A percentile compares a stretch with the other conserved stretches of the same genome.
Conservation (phyloP, 1,140 invertebrate species). For the Coelopa frigida region DNA sequence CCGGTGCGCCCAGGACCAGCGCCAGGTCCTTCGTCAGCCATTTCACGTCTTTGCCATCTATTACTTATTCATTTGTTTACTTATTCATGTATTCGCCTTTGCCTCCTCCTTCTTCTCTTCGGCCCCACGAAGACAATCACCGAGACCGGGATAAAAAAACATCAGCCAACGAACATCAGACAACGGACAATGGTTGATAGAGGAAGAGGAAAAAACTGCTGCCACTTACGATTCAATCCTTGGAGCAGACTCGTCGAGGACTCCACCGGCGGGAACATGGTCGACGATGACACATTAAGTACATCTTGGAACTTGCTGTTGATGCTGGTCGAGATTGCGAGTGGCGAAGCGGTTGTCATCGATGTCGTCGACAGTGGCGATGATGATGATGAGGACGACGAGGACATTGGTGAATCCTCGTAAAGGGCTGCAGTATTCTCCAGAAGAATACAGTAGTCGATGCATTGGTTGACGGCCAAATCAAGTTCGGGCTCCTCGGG, state of each 20-base stretch:
- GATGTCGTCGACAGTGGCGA: conserved; percentile 11
- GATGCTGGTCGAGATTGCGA: conserved; percentile 27
- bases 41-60: too few species aligned
- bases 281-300: conserved; percentile 45
- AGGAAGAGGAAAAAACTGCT: conserved; percentile 1
- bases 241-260: conserved; percentile 35
- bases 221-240: conserved; percentile 44
- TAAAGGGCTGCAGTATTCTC: conserved; percentile 33
- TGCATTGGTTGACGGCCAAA: conserved; percentile 59
- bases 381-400: conserved; percentile 15
- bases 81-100: too few species aligned
- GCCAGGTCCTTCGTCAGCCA: too few species aligned
- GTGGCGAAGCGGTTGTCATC: conserved; percentile 26
- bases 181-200: neutral
- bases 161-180: neutral
- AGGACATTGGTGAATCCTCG: conserved; percentile 11
- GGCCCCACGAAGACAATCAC: too few species aligned
- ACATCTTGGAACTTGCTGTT: conserved; percentile 42
- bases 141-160: too few species aligned
- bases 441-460: conserved; percentile 58
- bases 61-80: too few species aligned
- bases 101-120: too few species aligned
- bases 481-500: conserved; percentile 64
- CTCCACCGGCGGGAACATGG: conserved; percentile 35
- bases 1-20: too few species aligned